Evolutionary conservation across 1,140 invertebrate genomes (phyloP).

Genomic region (Steinernema feltiae): DNA sequence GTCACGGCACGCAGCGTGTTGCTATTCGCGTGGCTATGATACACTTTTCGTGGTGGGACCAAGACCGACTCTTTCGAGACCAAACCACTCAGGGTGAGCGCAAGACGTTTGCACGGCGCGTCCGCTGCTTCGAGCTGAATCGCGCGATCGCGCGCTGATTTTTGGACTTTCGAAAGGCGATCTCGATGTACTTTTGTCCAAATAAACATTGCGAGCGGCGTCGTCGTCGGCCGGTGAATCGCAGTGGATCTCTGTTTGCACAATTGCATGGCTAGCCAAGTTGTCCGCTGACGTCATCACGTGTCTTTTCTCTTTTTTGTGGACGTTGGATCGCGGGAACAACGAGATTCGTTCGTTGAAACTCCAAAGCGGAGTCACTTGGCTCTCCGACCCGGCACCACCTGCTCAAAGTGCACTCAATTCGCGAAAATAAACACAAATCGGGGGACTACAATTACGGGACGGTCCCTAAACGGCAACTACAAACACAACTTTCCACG

Average conservation of each 20-base stretch:
- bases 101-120: neutral
- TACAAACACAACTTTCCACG: neutral
- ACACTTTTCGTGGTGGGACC: neutral
- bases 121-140: neutral
- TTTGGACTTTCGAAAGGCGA: conserved; percentile 13
- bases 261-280: conserved; percentile 1
- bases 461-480: conserved; percentile 5
- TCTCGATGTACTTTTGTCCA: conserved; percentile 12
- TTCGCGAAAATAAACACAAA: neutral
- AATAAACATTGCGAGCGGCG: no score
- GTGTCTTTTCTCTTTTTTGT: neutral
- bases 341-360: neutral
- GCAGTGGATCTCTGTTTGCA: no score
- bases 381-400: conserved; percentile 10
- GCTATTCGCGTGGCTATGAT: neutral
- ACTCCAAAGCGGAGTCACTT: neutral
- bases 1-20: neutral
- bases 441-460: neutral
- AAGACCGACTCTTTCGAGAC: neutral
- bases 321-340: neutral
- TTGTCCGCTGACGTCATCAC: neutral
- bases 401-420: conserved; percentile 5
- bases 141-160: neutral
- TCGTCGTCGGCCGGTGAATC: no score
- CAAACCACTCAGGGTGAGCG: neutral